Evolutionary conservation across 2,113 vertebrate genomes (phyloP).

Genomic region (Lampris incognitus): DNA sequence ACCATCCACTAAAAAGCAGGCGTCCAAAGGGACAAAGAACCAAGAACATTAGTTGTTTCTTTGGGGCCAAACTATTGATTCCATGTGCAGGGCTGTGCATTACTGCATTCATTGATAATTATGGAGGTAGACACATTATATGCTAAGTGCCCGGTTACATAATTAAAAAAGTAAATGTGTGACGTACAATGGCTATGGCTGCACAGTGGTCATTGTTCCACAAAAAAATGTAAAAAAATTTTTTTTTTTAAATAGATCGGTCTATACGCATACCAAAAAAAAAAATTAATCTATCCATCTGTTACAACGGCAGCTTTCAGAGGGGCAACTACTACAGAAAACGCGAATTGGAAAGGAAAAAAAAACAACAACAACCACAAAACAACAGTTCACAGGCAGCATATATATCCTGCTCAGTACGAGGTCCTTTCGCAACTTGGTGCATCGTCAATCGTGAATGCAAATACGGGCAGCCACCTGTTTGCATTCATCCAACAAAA

Average conservation of each 20-base stretch:
- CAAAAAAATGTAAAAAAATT: too few species aligned
- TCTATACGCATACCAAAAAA: too few species aligned
- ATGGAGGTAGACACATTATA: too few species aligned
- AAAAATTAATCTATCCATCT: too few species aligned
- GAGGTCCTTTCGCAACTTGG: constrained; percentile 69
- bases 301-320: too few species aligned
- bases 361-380: constrained; percentile 21
- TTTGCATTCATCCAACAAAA: constrained; percentile 78
- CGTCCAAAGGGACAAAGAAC: constrained; percentile 46
- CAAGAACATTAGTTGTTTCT: constrained; percentile 25
- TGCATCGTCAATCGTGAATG: constrained; percentile 79
- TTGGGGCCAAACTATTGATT: not conserved
- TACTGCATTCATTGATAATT: too few species aligned
- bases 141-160: too few species aligned
- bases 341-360: not conserved
- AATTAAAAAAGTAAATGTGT: too few species aligned
- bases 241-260: too few species aligned
- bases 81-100: not conserved
- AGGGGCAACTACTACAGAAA: too few species aligned
- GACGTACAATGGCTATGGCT: too few species aligned
- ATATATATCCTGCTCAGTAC: constrained; percentile 38
- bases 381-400: constrained; percentile 5
- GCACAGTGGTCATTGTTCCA: too few species aligned
- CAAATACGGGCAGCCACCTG: constrained; percentile 69
- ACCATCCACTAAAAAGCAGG: constrained; percentile 46